Base-by-base conservation (phyloP, 2,113 vertebrate genomes). In the Oryzias woworae region DNA sequence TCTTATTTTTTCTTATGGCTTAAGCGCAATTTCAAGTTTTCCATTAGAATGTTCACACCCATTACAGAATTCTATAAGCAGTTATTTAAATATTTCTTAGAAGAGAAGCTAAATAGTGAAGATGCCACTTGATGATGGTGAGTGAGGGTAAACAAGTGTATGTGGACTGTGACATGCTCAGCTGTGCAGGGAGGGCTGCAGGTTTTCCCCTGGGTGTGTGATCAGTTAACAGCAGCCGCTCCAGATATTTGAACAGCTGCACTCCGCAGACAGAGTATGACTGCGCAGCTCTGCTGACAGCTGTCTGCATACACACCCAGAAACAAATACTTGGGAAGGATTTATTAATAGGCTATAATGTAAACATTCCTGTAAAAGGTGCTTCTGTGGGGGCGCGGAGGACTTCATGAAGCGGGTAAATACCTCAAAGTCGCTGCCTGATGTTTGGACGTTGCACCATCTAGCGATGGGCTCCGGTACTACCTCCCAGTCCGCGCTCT, bases 401-500 rank as follows among this genome's bases (percentile, higher is more conserved):
- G 5, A 28, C 26, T 4, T 28, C 26, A 28, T 28, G 26, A 28
- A 4, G 26, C 3, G 36, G 36, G 7, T 10, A 10, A 12, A 3
- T 93, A 98, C 96, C 97, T 98, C 90, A 66, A 87, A 92, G 0
- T 96, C 93, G 5, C 83, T 78, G 53, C 88, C 82, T 14, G 85
- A 73, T 59, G 83, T 92, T 69, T 96, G 94, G 16, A 98, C 92
- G 23, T 95, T 96, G 94, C 96, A 98, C 97, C 97, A 98, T 10
- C 94, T 94, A 71, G 94, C 96, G 82, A 99, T 85, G 0, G 96
- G 96, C 68, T 99, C 96, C 0, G 92, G 94, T 71, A 98, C 95
- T 16, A 98, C 94, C 14, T 96, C 95, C 96, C 97, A 98, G 1
- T 96, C 95, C 15, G 90, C 67, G 15, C 46, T 89, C 14, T 92